A percentile compares a stretch with the other conserved stretches of the same genome.
phyloP scores from a whole-genome alignment of 2,797 vertebrate genomes.

The Lutjanus campechanus region DNA sequence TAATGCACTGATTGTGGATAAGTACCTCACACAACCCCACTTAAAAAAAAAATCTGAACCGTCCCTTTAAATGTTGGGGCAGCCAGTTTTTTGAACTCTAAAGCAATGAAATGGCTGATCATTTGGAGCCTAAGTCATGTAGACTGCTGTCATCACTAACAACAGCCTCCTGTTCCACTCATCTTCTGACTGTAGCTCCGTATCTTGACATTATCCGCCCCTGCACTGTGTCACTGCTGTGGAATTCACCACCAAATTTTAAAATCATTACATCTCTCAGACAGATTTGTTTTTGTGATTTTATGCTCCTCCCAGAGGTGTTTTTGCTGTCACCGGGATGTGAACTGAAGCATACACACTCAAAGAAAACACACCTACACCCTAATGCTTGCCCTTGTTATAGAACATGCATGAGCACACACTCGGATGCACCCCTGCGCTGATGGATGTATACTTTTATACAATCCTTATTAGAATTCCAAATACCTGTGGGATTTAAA shows the following conservation, averaged over 20 bases:
- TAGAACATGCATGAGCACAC: background rate
- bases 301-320: slow-evolving; percentile 17
- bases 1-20: no score
- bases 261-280: slow-evolving; percentile 40
- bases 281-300: slow-evolving; percentile 24
- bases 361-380: slow-evolving; percentile 10
- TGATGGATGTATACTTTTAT: slow-evolving; percentile 36
- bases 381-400: background rate
- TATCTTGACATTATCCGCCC: slow-evolving; percentile 43
- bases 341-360: slow-evolving; percentile 13
- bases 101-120: background rate
- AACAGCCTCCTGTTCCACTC: slow-evolving; percentile 35
- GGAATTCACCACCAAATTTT: slow-evolving; percentile 30
- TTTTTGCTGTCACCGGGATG: slow-evolving; percentile 25
- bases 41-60: no score
- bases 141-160: slow-evolving; percentile 23
- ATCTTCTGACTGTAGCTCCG: slow-evolving; percentile 39
- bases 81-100: background rate
- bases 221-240: slow-evolving; percentile 20
- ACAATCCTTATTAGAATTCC: slow-evolving; percentile 52
- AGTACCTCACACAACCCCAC: no score
- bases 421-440: background rate
- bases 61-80: no score
- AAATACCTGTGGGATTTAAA: slow-evolving; percentile 58
- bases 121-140: background rate